Evolutionary conservation across 2,113 vertebrate genomes (phyloP).

Genomic region (Salvelinus sp.): DNA sequence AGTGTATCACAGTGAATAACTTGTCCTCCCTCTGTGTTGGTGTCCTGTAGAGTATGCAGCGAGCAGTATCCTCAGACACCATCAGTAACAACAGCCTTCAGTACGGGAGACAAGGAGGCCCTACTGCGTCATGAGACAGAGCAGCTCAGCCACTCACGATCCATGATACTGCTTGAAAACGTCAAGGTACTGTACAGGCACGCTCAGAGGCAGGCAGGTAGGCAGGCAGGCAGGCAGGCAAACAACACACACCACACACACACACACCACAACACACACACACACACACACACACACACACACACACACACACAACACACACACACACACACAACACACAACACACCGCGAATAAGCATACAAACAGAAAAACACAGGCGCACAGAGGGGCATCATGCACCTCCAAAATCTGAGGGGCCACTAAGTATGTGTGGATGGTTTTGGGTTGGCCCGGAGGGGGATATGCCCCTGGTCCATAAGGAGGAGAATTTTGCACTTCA

Average conservation of each 20-base stretch:
- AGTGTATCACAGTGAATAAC: background rate
- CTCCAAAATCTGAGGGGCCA: too few relatives aligned
- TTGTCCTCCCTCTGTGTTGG: conserved; percentile 11
- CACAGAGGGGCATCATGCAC: too few relatives aligned
- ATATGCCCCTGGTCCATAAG: too few relatives aligned
- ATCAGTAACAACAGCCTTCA: conserved; percentile 54
- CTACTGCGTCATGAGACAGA: conserved; percentile 35
- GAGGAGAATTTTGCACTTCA: too few relatives aligned
- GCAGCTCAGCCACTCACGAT: conserved; percentile 68
- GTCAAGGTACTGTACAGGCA: background rate
- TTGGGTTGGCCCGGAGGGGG: too few relatives aligned
- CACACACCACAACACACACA: background rate
- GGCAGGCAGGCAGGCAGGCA: background rate
- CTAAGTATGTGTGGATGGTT: background rate
- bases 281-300: too few relatives aligned
- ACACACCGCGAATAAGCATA: too few relatives aligned
- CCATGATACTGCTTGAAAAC: conserved; percentile 68
- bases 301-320: too few relatives aligned
- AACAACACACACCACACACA: background rate
- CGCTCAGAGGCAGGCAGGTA: background rate
- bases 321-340: too few relatives aligned
- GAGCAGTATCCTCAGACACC: conserved; percentile 63
- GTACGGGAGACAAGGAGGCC: conserved; percentile 6
- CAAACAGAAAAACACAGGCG: too few relatives aligned
- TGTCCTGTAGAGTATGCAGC: conserved; percentile 66